A percentile compares a stretch with the other conserved stretches of the same genome.
These are phyloP conservation scores for Clunio marinus DNA, from an alignment of 2,888 invertebrate species.

Conservation along the genomic window DNA sequence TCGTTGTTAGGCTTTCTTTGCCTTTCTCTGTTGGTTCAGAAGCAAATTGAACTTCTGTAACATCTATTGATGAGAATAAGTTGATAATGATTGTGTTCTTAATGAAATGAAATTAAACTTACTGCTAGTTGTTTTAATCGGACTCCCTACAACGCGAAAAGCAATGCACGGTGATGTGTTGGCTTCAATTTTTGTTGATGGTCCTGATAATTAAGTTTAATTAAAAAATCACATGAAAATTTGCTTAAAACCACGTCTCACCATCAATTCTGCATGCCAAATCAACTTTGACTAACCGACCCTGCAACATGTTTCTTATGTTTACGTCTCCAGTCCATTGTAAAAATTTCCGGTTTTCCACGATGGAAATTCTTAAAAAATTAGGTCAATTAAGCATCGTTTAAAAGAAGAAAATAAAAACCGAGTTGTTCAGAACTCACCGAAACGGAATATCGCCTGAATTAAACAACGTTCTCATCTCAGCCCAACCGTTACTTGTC, in stretches of 20 bases:
- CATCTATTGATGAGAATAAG: too few species aligned
- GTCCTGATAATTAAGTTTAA: conserved; percentile 30
- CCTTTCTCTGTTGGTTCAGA: conserved; percentile 59
- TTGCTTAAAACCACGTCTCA: background rate
- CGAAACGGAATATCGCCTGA: conserved; percentile 73
- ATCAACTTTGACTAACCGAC: conserved; percentile 73
- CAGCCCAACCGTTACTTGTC: conserved; percentile 72
- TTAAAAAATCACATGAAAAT: background rate
- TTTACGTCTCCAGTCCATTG: conserved; percentile 83
- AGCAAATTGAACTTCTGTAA: conserved; percentile 74
- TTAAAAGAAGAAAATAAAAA: background rate
- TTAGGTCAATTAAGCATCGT: too few species aligned
- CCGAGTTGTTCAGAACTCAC: background rate
- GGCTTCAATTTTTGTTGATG: background rate
- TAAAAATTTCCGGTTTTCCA: conserved; percentile 75
- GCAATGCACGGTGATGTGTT: conserved; percentile 68
- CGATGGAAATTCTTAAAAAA: conserved; percentile 57
- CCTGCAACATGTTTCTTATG: conserved; percentile 70
- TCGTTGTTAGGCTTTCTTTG: conserved; percentile 59
- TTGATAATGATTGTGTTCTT: too few species aligned
- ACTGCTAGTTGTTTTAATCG: conserved; percentile 63
- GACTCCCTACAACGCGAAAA: conserved; percentile 78
- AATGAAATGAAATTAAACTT: conserved; percentile 45
- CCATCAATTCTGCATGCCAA: conserved; percentile 46
- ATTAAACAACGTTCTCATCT: conserved; percentile 70